Conservation (phyloP, 2,113 vertebrate species). For the Sorex araneus region DNA sequence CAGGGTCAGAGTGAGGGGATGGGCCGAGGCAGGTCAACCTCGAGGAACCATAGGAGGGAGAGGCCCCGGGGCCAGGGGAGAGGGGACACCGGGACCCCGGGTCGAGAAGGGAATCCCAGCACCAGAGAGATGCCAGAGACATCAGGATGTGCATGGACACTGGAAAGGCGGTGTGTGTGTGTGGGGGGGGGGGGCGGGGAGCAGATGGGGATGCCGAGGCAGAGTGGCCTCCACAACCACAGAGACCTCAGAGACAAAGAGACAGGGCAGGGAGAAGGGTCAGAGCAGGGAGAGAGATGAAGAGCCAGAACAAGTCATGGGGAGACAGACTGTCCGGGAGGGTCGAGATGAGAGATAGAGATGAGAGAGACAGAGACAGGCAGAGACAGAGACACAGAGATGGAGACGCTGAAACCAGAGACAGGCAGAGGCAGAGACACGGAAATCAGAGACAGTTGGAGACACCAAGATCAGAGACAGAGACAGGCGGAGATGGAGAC, state of each 20-base stretch:
- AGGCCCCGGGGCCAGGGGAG: constrained; percentile 83
- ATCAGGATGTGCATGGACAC: constrained; percentile 50
- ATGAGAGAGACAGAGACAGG: background rate
- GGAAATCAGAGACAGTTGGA: constrained; percentile 56
- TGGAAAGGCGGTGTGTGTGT: constrained; percentile 33
- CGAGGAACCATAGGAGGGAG: constrained; percentile 81
- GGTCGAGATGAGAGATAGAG: constrained; percentile 42
- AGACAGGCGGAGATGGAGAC: constrained; percentile 47
- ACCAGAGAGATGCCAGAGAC: constrained; percentile 84
- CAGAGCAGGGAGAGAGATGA: background rate
- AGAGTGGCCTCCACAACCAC: constrained; percentile 82
- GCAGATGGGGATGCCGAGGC: constrained; percentile 80
- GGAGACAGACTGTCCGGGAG: background rate
- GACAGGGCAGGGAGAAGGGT: constrained; percentile 6
- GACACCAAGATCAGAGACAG: constrained; percentile 61
- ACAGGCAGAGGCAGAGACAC: background rate
- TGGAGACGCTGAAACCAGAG: background rate
- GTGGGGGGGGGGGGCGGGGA: constrained; percentile 80
- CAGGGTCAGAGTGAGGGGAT: constrained; percentile 82
- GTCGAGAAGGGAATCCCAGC: constrained; percentile 57
- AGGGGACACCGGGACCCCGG: constrained; percentile 43
- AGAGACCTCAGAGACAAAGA: constrained; percentile 78
- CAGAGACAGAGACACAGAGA: background rate
- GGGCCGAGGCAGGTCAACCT: constrained; percentile 82
- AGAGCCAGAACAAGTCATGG: background rate